Evolutionary conservation across 2,797 vertebrate genomes (phyloP).

Genomic region (Halcyon chelicuti): DNA sequence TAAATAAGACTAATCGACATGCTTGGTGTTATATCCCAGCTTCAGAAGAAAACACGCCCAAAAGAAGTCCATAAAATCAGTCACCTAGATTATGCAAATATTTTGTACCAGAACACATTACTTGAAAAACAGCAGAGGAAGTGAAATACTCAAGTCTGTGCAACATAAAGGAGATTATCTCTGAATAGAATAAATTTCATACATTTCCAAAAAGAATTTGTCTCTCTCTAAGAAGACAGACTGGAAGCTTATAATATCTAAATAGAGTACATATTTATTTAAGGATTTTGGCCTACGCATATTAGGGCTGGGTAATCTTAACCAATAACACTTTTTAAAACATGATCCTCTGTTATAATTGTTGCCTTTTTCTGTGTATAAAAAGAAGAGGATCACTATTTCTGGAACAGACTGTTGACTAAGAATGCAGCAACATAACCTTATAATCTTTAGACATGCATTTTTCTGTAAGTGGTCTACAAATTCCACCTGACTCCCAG

Average conservation of each 20-base stretch:
- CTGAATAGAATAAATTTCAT: neutral
- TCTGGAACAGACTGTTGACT: neutral
- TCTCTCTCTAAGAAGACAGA: neutral
- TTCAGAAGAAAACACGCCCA: neutral
- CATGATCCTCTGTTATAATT: neutral
- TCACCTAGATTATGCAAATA: neutral
- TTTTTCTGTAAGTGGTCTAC: neutral
- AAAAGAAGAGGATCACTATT: neutral
- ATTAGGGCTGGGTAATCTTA: neutral
- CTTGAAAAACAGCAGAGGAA: neutral
- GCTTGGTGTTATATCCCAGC: neutral
- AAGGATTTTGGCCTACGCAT: neutral
- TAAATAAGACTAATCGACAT: neutral
- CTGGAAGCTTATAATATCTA: neutral
- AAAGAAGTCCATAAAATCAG: neutral
- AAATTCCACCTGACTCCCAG: neutral
- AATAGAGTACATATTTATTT: neutral
- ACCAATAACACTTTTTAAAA: neutral
- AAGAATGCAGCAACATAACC: neutral
- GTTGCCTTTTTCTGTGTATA: neutral
- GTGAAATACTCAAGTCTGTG: neutral
- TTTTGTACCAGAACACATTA: neutral
- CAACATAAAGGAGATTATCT: neutral
- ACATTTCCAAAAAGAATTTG: neutral
- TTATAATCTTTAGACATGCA: neutral